Conservation (phyloP, 2,888 invertebrate genomes). For the Pollenia labialis region DNA sequence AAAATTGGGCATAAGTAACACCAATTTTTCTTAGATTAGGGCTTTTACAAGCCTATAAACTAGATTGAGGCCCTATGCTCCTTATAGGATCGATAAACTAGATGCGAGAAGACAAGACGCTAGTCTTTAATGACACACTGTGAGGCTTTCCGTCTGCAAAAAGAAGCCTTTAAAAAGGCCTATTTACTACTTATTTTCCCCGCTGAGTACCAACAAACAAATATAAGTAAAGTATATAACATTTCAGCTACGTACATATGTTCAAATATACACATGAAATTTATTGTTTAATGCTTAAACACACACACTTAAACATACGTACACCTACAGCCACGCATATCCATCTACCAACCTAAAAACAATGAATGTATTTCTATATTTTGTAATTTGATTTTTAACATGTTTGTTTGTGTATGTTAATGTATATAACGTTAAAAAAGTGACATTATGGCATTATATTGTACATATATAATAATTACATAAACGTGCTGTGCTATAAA, state of each 20-base stretch:
- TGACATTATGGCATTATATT: constrained; percentile 58
- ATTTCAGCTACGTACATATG: constrained; percentile 20
- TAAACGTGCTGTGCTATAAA: constrained; percentile 34
- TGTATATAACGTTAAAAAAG: constrained; percentile 33
- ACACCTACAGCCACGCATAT: not conserved
- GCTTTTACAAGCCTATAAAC: too few relatives aligned
- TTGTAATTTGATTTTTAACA: constrained; percentile 36
- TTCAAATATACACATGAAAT: constrained; percentile 6
- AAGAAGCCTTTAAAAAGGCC: too few relatives aligned
- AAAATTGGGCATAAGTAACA: too few relatives aligned
- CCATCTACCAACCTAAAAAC: not conserved
- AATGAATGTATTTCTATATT: constrained; percentile 27
- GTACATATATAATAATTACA: constrained; percentile 48
- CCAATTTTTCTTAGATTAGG: too few relatives aligned
- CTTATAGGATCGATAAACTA: too few relatives aligned
- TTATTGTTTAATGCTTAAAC: constrained; percentile 43
- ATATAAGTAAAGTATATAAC: constrained; percentile 4
- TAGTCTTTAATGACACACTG: too few relatives aligned
- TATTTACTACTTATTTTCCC: too few relatives aligned
- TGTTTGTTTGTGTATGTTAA: not conserved
- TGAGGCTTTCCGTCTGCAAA: too few relatives aligned
- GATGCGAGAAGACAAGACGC: too few relatives aligned
- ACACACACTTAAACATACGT: not conserved
- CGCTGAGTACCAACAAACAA: not conserved
- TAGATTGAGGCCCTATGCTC: too few relatives aligned